phyloP scores from a whole-genome alignment of 2,888 invertebrate species.

The Eristalinus aeneus region DNA sequence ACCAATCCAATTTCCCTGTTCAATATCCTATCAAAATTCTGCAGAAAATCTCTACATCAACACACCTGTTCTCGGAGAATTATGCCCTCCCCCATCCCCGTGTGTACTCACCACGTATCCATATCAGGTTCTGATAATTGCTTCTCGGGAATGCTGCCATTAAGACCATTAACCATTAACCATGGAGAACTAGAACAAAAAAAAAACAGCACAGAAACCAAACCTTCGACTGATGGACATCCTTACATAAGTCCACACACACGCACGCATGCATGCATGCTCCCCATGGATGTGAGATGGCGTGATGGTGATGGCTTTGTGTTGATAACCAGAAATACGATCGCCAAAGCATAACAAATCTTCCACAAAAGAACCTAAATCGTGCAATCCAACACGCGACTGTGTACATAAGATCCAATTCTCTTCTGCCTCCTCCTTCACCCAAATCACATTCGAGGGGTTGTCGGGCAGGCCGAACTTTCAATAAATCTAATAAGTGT shows the following conservation, averaged over 20 bases:
- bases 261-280: neutral
- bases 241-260: neutral
- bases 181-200: neutral
- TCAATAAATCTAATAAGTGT: constrained; percentile 66
- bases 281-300: no score
- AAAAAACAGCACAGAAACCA: neutral
- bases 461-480: constrained; percentile 9
- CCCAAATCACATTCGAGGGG: neutral
- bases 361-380: constrained; percentile 34
- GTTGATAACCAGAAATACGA: constrained; percentile 43
- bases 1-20: neutral
- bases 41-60: neutral
- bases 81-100: neutral
- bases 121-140: constrained; percentile 27
- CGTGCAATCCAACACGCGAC: constrained; percentile 50
- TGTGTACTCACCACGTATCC: neutral
- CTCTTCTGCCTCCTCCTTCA: neutral
- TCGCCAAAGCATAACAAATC: constrained; percentile 43
- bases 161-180: neutral
- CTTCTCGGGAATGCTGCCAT: constrained; percentile 2
- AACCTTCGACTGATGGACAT: neutral
- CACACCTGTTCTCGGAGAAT: constrained; percentile 15
- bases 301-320: neutral
- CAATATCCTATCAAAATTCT: neutral
- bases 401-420: constrained; percentile 46